Evolutionary conservation across 2,797 vertebrate species (phyloP).

Genomic region (Brotula barbata): DNA sequence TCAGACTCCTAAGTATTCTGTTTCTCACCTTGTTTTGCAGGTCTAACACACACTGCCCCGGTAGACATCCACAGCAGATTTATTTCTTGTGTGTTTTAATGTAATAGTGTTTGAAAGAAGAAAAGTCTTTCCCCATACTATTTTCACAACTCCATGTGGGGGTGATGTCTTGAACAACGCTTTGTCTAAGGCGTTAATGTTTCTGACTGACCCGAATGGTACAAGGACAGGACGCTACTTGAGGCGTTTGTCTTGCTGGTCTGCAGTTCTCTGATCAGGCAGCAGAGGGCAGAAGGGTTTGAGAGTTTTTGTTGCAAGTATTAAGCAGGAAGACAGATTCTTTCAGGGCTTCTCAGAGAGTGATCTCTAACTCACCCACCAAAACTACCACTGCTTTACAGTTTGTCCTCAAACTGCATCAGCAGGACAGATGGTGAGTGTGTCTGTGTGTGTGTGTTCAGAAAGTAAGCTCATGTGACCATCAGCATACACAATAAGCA

Average conservation of each 20-base stretch:
- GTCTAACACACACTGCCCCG: conserved; percentile 25
- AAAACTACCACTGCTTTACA: conserved; percentile 58
- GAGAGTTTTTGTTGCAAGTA: background rate
- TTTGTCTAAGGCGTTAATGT: conserved; percentile 20
- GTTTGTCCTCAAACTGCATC: conserved; percentile 59
- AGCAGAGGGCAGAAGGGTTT: conserved; percentile 67
- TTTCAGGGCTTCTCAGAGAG: conserved; percentile 37
- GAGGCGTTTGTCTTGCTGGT: background rate
- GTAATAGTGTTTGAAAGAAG: conserved; percentile 31
- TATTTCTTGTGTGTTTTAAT: conserved; percentile 41
- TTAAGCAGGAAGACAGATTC: conserved; percentile 33
- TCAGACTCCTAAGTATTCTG: conserved; percentile 35
- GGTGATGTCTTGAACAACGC: conserved; percentile 27
- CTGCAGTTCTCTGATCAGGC: conserved; percentile 46
- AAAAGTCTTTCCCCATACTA: conserved; percentile 7
- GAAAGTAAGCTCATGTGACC: conserved; percentile 27
- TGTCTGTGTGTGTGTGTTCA: conserved; percentile 8
- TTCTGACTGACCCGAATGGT: conserved; percentile 21
- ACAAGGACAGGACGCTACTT: background rate
- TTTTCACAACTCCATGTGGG: conserved; percentile 24
- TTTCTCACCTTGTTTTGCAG: conserved; percentile 27
- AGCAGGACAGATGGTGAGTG: conserved; percentile 41
- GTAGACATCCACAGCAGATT: conserved; percentile 38
- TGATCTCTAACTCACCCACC: conserved; percentile 53
- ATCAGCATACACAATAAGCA: conserved; percentile 26